Conservation (phyloP, 2,888 invertebrate genomes). For the Pseudococcus jackbeardsleyi region DNA sequence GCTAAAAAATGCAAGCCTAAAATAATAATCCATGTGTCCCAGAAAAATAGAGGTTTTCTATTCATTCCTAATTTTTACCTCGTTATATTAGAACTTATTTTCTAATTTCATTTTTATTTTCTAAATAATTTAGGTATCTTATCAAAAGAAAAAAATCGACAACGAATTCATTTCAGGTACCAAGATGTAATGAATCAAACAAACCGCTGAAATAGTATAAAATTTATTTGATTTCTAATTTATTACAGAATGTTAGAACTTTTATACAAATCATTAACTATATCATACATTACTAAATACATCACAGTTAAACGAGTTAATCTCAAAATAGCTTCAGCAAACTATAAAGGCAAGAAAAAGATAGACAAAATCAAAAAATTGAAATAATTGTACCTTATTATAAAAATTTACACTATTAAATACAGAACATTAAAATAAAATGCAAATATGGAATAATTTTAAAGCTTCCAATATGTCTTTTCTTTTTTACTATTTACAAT, state of each 20-base stretch:
- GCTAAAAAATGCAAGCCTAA: no score
- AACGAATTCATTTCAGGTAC: neutral
- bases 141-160: no score
- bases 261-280: slow-evolving; percentile 63
- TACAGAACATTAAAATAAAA: slow-evolving; percentile 50
- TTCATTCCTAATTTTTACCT: no score
- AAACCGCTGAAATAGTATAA: slow-evolving; percentile 60
- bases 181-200: neutral
- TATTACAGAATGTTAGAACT: slow-evolving; percentile 64
- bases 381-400: slow-evolving; percentile 35
- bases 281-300: slow-evolving; percentile 65
- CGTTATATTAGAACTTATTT: neutral
- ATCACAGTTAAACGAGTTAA: slow-evolving; percentile 65
- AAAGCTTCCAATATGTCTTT: slow-evolving; percentile 14
- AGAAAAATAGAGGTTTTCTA: no score
- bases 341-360: slow-evolving; percentile 64
- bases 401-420: slow-evolving; percentile 49
- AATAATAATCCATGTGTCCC: no score
- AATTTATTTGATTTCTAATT: slow-evolving; percentile 65
- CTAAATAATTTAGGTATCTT: no score
- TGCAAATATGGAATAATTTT: slow-evolving; percentile 38
- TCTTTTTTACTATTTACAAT: neutral
- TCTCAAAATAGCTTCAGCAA: slow-evolving; percentile 63
- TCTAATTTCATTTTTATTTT: no score
- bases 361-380: slow-evolving; percentile 15